These are phyloP conservation scores for Sinocyclocheilus anophthalmus DNA, from an alignment of 2,113 vertebrate species.

Conservation along the genomic window DNA sequence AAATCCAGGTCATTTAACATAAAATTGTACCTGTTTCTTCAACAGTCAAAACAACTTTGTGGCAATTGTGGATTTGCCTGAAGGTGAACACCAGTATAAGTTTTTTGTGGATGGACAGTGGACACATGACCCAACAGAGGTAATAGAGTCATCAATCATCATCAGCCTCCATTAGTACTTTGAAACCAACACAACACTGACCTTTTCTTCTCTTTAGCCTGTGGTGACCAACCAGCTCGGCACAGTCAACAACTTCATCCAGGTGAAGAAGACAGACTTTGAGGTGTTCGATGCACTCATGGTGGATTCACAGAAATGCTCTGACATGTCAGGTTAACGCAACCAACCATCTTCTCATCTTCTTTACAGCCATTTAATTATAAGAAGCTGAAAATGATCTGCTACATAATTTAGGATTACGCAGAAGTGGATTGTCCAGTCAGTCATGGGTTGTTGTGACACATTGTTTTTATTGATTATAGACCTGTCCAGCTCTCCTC, in stretches of 20 bases:
- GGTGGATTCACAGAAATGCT: conserved; percentile 97
- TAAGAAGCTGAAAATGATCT: not conserved
- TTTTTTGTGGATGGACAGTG: conserved; percentile 98
- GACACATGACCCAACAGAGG: conserved; percentile 95
- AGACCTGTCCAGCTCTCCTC: conserved; percentile 97
- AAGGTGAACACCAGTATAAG: conserved; percentile 98
- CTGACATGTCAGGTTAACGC: conserved; percentile 88
- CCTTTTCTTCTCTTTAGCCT: conserved; percentile 73
- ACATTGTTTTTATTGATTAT: conserved; percentile 11
- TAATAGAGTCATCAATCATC: conserved; percentile 57
- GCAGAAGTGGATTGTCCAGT: not conserved
- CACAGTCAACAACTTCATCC: conserved; percentile 95
- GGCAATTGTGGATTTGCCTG: conserved; percentile 93
- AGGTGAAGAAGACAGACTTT: conserved; percentile 98
- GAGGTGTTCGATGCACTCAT: conserved; percentile 98
- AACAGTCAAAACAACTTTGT: conserved; percentile 97
- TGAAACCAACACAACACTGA: not conserved
- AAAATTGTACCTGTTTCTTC: conserved; percentile 6
- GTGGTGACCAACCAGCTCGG: conserved; percentile 93
- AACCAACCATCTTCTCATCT: not conserved
- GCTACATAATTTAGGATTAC: not conserved
- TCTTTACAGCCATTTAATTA: not conserved
- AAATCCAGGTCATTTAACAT: not conserved
- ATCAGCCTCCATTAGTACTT: not conserved
- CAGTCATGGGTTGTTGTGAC: not conserved